A percentile compares a stretch with the other conserved stretches of the same genome.
Conservation (phyloP, 2,113 vertebrate species). For the Paedocypris sp. region DNA sequence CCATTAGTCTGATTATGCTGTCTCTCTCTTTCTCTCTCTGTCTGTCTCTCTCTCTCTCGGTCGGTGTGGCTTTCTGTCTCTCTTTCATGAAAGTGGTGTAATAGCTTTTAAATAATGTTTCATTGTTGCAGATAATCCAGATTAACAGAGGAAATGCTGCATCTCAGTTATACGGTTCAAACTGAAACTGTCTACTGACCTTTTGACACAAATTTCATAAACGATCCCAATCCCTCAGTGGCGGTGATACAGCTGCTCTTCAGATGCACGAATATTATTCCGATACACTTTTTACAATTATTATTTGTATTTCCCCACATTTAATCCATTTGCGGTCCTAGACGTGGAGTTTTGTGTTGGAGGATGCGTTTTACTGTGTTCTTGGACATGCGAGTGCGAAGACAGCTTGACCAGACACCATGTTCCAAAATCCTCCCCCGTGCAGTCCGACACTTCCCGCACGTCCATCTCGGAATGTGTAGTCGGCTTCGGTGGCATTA, state of each 20-base stretch:
- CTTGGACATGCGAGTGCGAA: slow-evolving; percentile 68
- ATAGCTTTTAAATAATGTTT: slow-evolving; percentile 71
- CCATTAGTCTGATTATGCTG: slow-evolving; percentile 82
- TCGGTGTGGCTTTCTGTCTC: slow-evolving; percentile 16
- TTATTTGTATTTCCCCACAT: background rate
- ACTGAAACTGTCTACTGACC: slow-evolving; percentile 37
- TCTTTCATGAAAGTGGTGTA: slow-evolving; percentile 43
- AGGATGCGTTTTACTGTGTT: slow-evolving; percentile 49
- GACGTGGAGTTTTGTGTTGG: background rate
- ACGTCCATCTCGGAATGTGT: slow-evolving; percentile 67
- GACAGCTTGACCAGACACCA: slow-evolving; percentile 72
- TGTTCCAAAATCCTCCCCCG: slow-evolving; percentile 74
- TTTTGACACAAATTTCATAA: slow-evolving; percentile 33
- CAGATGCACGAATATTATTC: background rate
- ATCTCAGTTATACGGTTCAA: slow-evolving; percentile 52
- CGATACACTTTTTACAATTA: background rate
- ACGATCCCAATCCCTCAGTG: slow-evolving; percentile 27
- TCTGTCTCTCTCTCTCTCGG: slow-evolving; percentile 36
- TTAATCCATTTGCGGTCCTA: background rate
- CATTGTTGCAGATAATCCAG: slow-evolving; percentile 63
- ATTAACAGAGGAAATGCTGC: slow-evolving; percentile 63
- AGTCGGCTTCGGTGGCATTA: slow-evolving; percentile 31
- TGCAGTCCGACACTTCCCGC: slow-evolving; percentile 71
- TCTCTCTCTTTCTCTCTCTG: slow-evolving; percentile 31
- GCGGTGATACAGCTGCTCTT: slow-evolving; percentile 15